Percentiles rank a stretch among this genome's conserved stretches.
phyloP scores from a whole-genome alignment of 2,888 invertebrate species.

The Brachycybe producta region DNA sequence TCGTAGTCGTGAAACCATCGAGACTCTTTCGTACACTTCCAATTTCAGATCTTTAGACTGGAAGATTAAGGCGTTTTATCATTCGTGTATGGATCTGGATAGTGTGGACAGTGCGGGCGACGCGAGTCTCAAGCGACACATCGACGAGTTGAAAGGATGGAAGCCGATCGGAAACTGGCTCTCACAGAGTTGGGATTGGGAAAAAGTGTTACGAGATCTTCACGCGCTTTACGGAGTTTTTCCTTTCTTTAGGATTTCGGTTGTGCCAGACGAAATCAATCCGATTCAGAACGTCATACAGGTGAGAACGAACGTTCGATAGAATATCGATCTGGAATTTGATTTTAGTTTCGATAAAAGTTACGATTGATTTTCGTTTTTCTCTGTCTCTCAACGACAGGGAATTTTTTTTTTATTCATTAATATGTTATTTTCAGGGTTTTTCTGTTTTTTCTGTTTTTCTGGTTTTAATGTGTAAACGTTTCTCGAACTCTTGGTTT shows the following conservation, averaged over 20 bases:
- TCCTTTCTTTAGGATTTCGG: slow-evolving; percentile 42
- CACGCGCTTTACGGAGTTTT: slow-evolving; percentile 40
- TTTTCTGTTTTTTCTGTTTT: too few relatives aligned
- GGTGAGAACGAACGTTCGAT: too few relatives aligned
- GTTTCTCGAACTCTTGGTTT: too few relatives aligned
- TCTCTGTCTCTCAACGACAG: too few relatives aligned
- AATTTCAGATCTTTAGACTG: slow-evolving; percentile 37
- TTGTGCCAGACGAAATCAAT: slow-evolving; percentile 39
- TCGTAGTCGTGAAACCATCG: slow-evolving; percentile 37
- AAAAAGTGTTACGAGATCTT: slow-evolving; percentile 33
- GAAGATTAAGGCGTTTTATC: slow-evolving; percentile 46
- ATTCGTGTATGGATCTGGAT: slow-evolving; percentile 41
- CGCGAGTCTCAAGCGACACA: slow-evolving; percentile 36
- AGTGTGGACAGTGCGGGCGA: slow-evolving; percentile 38
- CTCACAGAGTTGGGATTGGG: slow-evolving; percentile 21
- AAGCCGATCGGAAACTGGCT: slow-evolving; percentile 22
- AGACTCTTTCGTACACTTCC: slow-evolving; percentile 37
- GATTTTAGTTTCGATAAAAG: too few relatives aligned
- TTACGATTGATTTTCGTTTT: too few relatives aligned
- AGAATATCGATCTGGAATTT: too few relatives aligned
- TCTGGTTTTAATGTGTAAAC: too few relatives aligned
- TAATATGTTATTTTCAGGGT: too few relatives aligned
- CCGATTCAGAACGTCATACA: slow-evolving; percentile 39
- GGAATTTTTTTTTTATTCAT: too few relatives aligned
- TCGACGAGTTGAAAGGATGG: slow-evolving; percentile 37